phyloP scores from a whole-genome alignment of 2,797 vertebrate genomes.

The Urophycis tenuis region DNA sequence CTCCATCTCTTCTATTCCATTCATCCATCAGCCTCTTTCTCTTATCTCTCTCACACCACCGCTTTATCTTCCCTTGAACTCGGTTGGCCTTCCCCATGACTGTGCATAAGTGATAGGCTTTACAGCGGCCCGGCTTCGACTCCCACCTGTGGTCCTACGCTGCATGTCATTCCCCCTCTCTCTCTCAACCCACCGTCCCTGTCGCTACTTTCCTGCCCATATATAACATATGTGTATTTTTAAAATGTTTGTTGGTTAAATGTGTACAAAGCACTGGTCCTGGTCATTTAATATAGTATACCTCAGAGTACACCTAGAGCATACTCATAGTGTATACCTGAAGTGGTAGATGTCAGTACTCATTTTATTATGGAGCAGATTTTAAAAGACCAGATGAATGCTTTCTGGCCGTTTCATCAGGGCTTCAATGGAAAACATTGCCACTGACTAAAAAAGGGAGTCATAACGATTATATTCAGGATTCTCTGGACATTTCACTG shows the following conservation, averaged over 20 bases:
- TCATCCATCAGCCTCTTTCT: not conserved
- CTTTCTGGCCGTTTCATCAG: not conserved
- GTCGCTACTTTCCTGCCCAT: too few relatives aligned
- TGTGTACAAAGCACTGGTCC: too few relatives aligned
- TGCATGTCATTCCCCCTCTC: not conserved
- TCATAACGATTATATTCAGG: not conserved
- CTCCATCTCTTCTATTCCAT: too few relatives aligned
- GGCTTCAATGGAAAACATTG: not conserved
- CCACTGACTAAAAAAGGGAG: not conserved
- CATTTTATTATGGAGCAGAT: not conserved
- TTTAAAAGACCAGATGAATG: not conserved
- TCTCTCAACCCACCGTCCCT: too few relatives aligned
- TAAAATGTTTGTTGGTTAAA: too few relatives aligned
- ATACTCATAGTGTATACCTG: not conserved
- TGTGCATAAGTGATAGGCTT: not conserved
- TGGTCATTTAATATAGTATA: too few relatives aligned
- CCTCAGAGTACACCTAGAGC: too few relatives aligned
- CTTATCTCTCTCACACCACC: not conserved
- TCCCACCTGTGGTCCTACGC: too few relatives aligned
- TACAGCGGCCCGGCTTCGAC: too few relatives aligned
- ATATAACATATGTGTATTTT: too few relatives aligned
- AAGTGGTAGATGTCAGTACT: not conserved
- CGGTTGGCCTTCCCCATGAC: too few relatives aligned
- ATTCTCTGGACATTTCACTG: not conserved
- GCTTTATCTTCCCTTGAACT: too few relatives aligned